Evolutionary conservation across 2,113 vertebrate species (phyloP), one percentile per base, ranked within the genome.

Genomic region (Lynx canadensis): DNA sequence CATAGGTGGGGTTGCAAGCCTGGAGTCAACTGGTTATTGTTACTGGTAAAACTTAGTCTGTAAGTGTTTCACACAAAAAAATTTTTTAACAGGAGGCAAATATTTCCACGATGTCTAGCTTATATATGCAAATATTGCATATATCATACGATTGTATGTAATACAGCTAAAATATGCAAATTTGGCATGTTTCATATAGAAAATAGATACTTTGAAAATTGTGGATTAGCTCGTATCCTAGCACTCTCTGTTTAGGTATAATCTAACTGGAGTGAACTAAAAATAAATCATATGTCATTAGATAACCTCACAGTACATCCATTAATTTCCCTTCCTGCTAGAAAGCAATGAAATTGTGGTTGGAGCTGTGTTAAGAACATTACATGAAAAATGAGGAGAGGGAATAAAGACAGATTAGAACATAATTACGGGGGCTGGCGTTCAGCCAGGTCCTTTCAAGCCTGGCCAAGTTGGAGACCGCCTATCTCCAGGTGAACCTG

Each of bases 351-450:
- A 95, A 93, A 83, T 69, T 93, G 91, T 89, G 52, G 21, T 94
- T 95, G 92, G 50, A 81, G 71, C 76, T 69, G 15, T 82, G 68
- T 92, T 92, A 89, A 96, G 68, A 97, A 92, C 31, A 76, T 69
- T 82, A 91, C 74, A 94, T 95, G 89, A 97, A 92, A 87, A 97
- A 95, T 69, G 86, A 95, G 27, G 33, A 96, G 94, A 41, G 7
- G 48, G 81, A 82, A 94, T 97, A 79, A 97, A 97, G 96, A 91
- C 82, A 95, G 89, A 97, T 95, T 93, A 97, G 95, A 68, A 89
- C 9, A 65, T 93, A 96, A 96, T 95, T 93, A 74, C 0, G 0
- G 27, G 45, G 81, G n/a, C 81, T 95, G 93, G 94, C 85, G n/a
- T 60, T 85, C 41, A 85, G 74, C 91, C 93, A 97, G 38, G 36